phyloP scores from a whole-genome alignment of 2,113 vertebrate species.

The Bungarus multicinctus region DNA sequence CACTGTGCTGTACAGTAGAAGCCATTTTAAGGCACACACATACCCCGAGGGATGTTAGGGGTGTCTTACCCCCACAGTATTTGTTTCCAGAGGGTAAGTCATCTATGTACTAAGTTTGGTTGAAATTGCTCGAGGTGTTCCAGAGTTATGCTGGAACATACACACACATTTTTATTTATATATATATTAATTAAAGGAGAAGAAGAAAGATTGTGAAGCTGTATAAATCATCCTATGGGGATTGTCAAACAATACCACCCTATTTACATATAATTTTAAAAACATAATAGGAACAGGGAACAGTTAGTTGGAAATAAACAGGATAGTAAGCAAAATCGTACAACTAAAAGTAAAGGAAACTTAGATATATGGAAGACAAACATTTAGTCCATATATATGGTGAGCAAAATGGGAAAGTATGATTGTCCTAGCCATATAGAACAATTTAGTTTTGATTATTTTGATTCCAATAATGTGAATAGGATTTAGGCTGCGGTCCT shows the following conservation, averaged over 20 bases:
- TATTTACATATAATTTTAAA: not conserved
- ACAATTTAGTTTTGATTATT: not conserved
- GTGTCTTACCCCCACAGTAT: too few relatives aligned
- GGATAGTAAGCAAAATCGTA: not conserved
- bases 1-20: too few relatives aligned
- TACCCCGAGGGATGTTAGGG: too few relatives aligned
- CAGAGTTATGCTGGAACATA: too few relatives aligned
- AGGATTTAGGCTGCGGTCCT: not conserved
- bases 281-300: not conserved
- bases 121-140: too few relatives aligned
- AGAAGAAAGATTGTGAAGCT: not conserved
- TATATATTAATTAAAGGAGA: too few relatives aligned
- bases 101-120: too few relatives aligned
- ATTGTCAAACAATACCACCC: not conserved
- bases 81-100: too few relatives aligned
- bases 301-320: not conserved
- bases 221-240: not conserved
- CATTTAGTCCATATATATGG: not conserved
- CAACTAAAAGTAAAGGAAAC: not conserved
- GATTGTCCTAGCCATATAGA: not conserved
- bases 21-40: too few relatives aligned
- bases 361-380: not conserved
- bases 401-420: not conserved
- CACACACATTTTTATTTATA: too few relatives aligned
- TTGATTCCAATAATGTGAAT: not conserved